A percentile compares a stretch with the other conserved stretches of the same genome.
Evolutionary conservation across 2,888 invertebrate genomes (phyloP).

Genomic region (Aspidiotus rigidus): DNA sequence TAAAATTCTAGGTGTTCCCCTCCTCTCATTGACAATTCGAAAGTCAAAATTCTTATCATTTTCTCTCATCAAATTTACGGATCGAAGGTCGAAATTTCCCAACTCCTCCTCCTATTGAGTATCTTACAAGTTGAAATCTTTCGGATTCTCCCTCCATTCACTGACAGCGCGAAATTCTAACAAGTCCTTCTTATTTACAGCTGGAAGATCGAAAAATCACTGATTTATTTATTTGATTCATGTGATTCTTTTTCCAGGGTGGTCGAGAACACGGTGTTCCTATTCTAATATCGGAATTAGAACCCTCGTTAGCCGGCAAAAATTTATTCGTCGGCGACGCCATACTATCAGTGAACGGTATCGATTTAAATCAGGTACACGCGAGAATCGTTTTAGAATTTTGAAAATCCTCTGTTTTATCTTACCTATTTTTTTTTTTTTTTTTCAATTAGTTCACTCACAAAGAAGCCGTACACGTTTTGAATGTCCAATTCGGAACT

Average conservation of each 20-base stretch:
- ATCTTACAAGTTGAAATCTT: too few species aligned
- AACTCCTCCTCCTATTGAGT: too few species aligned
- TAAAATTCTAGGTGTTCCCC: too few species aligned
- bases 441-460: constrained; percentile 44
- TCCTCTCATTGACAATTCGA: too few species aligned
- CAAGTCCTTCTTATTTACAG: background rate
- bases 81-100: too few species aligned
- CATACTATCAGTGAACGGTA: constrained; percentile 68
- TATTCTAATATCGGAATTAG: constrained; percentile 72
- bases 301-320: constrained; percentile 49
- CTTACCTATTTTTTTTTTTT: background rate
- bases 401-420: background rate
- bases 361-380: constrained; percentile 59
- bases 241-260: constrained; percentile 44
- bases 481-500: constrained; percentile 65
- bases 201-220: background rate
- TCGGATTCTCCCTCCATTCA: too few species aligned
- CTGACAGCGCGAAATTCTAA: too few species aligned
- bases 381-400: background rate
- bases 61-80: too few species aligned
- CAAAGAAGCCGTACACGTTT: constrained; percentile 67
- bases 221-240: background rate
- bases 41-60: too few species aligned
- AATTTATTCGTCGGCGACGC: constrained; percentile 78
- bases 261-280: constrained; percentile 80